A percentile compares a stretch with the other conserved stretches of the same genome.
phyloP scores from a whole-genome alignment of 2,888 invertebrate genomes.

The Phorcus lineatus region DNA sequence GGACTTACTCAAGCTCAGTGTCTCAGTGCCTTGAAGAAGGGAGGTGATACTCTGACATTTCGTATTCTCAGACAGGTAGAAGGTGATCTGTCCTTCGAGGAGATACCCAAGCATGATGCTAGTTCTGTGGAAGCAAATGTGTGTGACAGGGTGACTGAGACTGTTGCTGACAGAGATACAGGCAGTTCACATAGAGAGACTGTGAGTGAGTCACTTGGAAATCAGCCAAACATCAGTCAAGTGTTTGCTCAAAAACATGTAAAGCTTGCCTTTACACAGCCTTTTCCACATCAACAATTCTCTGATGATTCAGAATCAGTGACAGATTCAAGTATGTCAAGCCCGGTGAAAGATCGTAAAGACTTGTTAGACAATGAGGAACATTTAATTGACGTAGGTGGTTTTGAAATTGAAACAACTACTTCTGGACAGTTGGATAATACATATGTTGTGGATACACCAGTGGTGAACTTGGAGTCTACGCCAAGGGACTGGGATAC shows the following conservation, averaged over 20 bases:
- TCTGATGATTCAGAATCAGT: conserved; percentile 36
- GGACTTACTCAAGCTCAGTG: conserved; percentile 92
- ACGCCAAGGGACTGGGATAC: conserved; percentile 10
- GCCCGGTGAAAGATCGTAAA: neutral
- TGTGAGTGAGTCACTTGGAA: conserved; percentile 33
- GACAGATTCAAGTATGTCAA: conserved; percentile 33
- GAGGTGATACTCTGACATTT: conserved; percentile 86
- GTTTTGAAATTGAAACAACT: neutral
- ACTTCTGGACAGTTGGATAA: neutral
- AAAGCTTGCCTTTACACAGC: conserved; percentile 44
- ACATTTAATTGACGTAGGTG: neutral
- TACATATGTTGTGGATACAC: conserved; percentile 4
- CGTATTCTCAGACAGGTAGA: conserved; percentile 79
- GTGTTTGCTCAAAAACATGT: conserved; percentile 47
- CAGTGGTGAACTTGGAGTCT: neutral
- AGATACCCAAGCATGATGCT: neutral
- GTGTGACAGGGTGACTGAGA: neutral
- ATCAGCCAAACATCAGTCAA: conserved; percentile 39
- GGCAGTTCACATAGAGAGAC: conserved; percentile 29
- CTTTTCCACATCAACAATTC: conserved; percentile 30
- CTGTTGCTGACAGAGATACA: neutral
- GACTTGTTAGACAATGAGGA: conserved; percentile 9
- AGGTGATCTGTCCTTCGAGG: conserved; percentile 38
- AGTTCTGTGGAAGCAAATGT: conserved; percentile 2
- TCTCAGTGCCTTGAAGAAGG: conserved; percentile 89